Evolutionary conservation across 2,888 invertebrate genomes (phyloP).

Genomic region (Blomia tropicalis): DNA sequence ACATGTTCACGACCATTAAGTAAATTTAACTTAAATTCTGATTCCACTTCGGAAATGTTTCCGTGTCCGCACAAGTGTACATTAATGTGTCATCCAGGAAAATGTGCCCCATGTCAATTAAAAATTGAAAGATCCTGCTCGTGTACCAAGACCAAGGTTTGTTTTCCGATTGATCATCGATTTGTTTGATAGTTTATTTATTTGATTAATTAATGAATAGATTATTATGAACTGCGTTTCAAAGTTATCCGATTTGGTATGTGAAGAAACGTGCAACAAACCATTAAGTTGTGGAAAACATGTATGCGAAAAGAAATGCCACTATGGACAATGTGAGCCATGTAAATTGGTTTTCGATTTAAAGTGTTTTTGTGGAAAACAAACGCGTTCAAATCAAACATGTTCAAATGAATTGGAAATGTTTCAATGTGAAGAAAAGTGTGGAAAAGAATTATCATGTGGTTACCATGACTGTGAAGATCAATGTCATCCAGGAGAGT

Average conservation of each 20-base stretch:
- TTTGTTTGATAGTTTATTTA: not conserved
- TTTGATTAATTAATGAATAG: conserved; percentile 32
- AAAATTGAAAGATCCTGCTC: conserved; percentile 48
- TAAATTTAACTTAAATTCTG: conserved; percentile 34
- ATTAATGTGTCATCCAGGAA: conserved; percentile 78
- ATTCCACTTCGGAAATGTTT: conserved; percentile 36
- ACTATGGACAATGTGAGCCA: conserved; percentile 55
- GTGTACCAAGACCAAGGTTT: conserved; percentile 50
- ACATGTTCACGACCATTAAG: conserved; percentile 47
- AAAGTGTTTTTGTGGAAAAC: conserved; percentile 53
- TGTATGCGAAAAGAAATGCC: conserved; percentile 55
- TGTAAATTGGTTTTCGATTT: conserved; percentile 53
- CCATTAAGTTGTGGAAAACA: conserved; percentile 60
- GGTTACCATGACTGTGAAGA: conserved; percentile 54
- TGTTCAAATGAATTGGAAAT: conserved; percentile 39
- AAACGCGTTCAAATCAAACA: conserved; percentile 48
- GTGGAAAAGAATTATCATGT: conserved; percentile 51
- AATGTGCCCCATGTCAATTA: conserved; percentile 50
- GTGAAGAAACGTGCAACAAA: conserved; percentile 56
- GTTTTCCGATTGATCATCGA: not conserved
- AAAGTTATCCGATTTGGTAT: conserved; percentile 40
- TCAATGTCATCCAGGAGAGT: conserved; percentile 52
- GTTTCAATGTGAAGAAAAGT: conserved; percentile 53
- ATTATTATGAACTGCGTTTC: conserved; percentile 42
- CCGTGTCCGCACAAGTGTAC: conserved; percentile 47